Conservation (phyloP, 2,888 invertebrate genomes). For the Strigamia crassipes region DNA sequence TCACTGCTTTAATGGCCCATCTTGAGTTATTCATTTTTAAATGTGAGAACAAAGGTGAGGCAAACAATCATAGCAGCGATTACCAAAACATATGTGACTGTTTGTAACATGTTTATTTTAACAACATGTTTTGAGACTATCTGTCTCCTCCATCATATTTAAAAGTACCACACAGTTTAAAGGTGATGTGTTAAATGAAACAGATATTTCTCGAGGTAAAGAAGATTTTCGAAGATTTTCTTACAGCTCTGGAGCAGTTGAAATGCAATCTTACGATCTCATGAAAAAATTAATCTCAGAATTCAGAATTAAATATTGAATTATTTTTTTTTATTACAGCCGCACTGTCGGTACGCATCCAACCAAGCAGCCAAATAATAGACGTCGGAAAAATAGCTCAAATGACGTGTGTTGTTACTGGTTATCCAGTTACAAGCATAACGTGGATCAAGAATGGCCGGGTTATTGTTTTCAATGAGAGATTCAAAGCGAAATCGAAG, state of each 20-base stretch:
- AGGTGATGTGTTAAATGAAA: neutral
- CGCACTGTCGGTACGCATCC: slow-evolving; percentile 47
- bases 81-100: neutral
- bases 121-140: neutral
- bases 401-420: slow-evolving; percentile 57
- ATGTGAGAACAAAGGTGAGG: neutral
- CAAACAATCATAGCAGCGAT: neutral
- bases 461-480: slow-evolving; percentile 63
- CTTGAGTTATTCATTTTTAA: neutral
- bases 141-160: neutral
- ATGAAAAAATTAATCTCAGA: neutral
- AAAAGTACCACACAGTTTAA: neutral
- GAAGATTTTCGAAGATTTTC: neutral
- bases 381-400: slow-evolving; percentile 56
- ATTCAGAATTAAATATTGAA: neutral
- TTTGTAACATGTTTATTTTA: slow-evolving; percentile 1
- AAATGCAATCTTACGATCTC: neutral
- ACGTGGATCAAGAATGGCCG: slow-evolving; percentile 93
- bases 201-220: neutral
- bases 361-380: slow-evolving; percentile 50
- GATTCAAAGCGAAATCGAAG: slow-evolving; percentile 46
- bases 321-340: slow-evolving; percentile 43
- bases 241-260: neutral
- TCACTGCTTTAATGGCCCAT: neutral
- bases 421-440: slow-evolving; percentile 82